Base-by-base conservation (phyloP, 2,888 invertebrate species). In the Anthrax anthrax region DNA sequence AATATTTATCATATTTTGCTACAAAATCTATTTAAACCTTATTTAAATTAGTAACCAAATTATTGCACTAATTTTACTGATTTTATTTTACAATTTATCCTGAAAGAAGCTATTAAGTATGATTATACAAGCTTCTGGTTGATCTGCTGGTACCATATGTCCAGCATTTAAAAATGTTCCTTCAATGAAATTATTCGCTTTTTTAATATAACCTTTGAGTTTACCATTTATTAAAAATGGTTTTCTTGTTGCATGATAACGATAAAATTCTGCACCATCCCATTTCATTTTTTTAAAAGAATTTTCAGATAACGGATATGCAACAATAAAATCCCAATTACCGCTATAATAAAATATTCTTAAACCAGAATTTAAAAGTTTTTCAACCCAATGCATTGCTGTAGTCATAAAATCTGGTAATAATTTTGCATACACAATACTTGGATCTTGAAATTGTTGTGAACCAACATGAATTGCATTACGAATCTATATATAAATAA, bases 91-190 rank as follows among this genome's bases (percentile, higher is more conserved):
- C 43, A 57, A 50, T 40, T 44, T 50, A 47, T 56, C 51, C 34
- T 52, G 51, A 29, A 76, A 70, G 60, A 81, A 81, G 50, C 75
- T 73, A 32, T 73, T 72, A 53, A 81, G 75, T 51, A 81, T 69
- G 18, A 77, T 76, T 2, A 75, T 69, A 1, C 76, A 67, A 40
- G 74, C 73, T 2, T 72, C 68, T 1, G 80, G 78, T 57, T 77
- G 72, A 61, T 80, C 78, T 1, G 73, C 67, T 0, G 80, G 78
- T 4, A 78, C 77, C 75, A 80, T 76, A 59, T 81, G 81, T 1
- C 81, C 81, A 1, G 80, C 76, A 40, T 77, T 74, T 18, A 78
- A 67, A 12, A 80, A 67, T 62, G 78, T 67, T 13, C 78, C 72
- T 55, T 78, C 77, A 1, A 72, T 73, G 36, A 80, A 69, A 52